A percentile compares a stretch with the other conserved stretches of the same genome.
phyloP scores from a whole-genome alignment of 2,113 vertebrate genomes.

The Trochalopteron elliotii region DNA sequence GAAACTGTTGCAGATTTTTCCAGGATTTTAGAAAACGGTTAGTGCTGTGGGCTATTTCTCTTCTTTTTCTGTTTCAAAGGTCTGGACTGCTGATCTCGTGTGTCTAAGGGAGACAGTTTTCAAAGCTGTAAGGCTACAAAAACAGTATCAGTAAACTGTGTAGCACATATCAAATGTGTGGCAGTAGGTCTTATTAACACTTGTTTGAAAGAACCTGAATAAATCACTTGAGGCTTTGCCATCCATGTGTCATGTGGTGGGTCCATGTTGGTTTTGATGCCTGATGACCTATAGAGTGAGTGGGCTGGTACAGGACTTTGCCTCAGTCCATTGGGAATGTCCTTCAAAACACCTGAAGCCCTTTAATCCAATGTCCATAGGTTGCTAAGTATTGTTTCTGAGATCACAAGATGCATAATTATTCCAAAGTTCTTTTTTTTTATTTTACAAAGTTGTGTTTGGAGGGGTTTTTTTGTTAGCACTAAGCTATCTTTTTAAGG shows the following conservation, averaged over 20 bases:
- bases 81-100: not conserved
- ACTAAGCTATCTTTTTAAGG: not conserved
- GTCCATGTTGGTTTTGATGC: not conserved
- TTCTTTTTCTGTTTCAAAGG: not conserved
- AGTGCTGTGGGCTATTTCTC: not conserved
- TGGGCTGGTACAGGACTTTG: not conserved
- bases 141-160: not conserved
- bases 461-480: not conserved
- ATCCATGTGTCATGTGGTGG: not conserved
- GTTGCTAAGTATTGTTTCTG: not conserved
- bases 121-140: not conserved
- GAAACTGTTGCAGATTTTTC: not conserved
- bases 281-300: not conserved
- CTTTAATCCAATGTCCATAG: not conserved
- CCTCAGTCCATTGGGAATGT: not conserved
- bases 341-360: not conserved
- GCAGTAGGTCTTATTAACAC: not conserved
- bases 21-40: not conserved
- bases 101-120: not conserved
- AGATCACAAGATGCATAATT: not conserved
- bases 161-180: not conserved
- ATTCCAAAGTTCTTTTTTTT: not conserved
- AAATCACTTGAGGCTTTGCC: not conserved
- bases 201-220: not conserved
- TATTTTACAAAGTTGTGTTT: not conserved